Percentiles rank a stretch among this genome's conserved stretches.
These are phyloP conservation scores for Stramonita haemastoma DNA, from an alignment of 2,888 invertebrate species.

Conservation along the genomic window DNA sequence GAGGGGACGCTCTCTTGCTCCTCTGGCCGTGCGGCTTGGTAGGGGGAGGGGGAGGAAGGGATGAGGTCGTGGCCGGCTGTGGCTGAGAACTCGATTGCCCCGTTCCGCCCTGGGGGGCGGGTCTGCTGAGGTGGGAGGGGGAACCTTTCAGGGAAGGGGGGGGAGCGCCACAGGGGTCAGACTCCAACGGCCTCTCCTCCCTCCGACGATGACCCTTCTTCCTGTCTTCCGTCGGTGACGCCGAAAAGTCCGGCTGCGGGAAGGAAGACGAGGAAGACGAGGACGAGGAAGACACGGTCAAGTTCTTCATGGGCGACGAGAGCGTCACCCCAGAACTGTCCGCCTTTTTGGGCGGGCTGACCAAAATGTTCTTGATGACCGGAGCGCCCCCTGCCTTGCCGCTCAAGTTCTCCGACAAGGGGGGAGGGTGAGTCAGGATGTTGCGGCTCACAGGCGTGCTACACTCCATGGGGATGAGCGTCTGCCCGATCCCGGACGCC, in stretches of 20 bases:
- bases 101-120: no score
- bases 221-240: neutral
- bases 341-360: conserved; percentile 16
- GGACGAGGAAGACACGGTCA: neutral
- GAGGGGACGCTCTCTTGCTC: neutral
- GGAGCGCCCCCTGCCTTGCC: neutral
- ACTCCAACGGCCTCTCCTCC: neutral
- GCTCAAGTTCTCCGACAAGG: neutral
- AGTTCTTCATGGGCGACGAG: conserved; percentile 25
- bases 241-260: conserved; percentile 21
- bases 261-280: conserved; percentile 9
- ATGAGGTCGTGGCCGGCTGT: neutral
- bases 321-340: neutral
- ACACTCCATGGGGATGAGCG: conserved; percentile 25
- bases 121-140: no score
- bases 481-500: conserved; percentile 36
- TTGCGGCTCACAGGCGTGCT: conserved; percentile 23
- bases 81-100: neutral
- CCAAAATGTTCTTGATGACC: conserved; percentile 38
- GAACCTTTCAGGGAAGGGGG: no score
- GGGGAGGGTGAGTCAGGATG: conserved; percentile 33
- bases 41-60: neutral
- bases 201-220: neutral
- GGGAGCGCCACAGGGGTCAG: neutral
- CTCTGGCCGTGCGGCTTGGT: no score